A percentile compares a stretch with the other conserved stretches of the same genome.
Evolutionary conservation across 2,113 vertebrate species (phyloP).

Genomic region (Scatophagus argus): DNA sequence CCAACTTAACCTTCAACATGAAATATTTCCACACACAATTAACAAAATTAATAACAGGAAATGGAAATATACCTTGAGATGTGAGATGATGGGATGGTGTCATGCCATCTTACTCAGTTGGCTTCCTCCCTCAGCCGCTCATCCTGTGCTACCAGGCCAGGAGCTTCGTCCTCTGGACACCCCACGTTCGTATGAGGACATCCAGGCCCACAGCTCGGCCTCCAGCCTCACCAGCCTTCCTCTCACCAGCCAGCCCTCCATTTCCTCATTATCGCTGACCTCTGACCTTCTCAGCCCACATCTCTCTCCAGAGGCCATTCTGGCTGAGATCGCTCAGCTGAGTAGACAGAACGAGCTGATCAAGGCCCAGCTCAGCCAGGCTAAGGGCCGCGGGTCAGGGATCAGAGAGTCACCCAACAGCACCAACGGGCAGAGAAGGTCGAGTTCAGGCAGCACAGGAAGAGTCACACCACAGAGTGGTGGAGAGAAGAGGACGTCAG

Average conservation of each 20-base stretch:
- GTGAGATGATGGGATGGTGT: too few relatives aligned
- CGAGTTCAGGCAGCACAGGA: conserved; percentile 20
- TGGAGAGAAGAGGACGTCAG: conserved; percentile 25
- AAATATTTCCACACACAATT: too few relatives aligned
- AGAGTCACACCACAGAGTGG: conserved; percentile 43
- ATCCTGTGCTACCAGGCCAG: background rate
- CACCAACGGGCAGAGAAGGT: background rate
- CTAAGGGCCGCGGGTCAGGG: conserved; percentile 21
- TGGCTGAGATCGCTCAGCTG: conserved; percentile 86
- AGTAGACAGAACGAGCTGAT: conserved; percentile 87
- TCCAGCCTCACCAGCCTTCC: conserved; percentile 67
- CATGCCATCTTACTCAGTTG: background rate
- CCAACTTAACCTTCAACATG: too few relatives aligned
- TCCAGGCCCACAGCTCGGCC: conserved; percentile 56
- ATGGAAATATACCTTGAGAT: too few relatives aligned
- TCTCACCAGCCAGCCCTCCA: conserved; percentile 64
- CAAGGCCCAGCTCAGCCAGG: conserved; percentile 84
- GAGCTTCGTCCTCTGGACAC: conserved; percentile 9
- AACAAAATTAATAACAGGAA: too few relatives aligned
- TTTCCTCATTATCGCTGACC: conserved; percentile 46
- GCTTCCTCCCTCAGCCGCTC: conserved; percentile 25
- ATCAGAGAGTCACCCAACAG: background rate
- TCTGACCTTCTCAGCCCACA: conserved; percentile 59
- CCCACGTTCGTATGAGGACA: conserved; percentile 54
- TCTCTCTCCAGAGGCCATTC: conserved; percentile 76